Evolutionary conservation across 2,113 vertebrate genomes (phyloP).

Genomic region (Alosa alosa): DNA sequence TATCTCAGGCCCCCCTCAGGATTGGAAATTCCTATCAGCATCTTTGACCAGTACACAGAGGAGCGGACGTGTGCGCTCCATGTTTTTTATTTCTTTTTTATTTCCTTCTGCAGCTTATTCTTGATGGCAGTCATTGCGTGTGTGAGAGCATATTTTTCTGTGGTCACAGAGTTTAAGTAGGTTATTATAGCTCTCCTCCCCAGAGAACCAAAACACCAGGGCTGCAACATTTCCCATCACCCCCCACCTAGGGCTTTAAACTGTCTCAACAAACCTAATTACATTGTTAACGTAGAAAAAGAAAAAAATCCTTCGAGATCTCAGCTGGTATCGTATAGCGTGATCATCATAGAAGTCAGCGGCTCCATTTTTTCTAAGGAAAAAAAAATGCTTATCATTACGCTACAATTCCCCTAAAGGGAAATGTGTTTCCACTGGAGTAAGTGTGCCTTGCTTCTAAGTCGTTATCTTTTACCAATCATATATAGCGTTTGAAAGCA

Average conservation of each 20-base stretch:
- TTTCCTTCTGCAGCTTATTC: neutral
- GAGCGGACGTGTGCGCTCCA: neutral
- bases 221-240: neutral
- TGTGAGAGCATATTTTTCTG: neutral
- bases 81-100: neutral
- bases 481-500: neutral
- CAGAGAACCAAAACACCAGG: neutral
- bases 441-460: neutral
- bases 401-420: neutral
- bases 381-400: neutral
- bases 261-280: slow-evolving; percentile 10
- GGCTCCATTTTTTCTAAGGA: neutral
- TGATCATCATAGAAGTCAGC: neutral
- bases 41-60: neutral
- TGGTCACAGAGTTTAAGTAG: neutral
- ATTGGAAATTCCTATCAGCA: slow-evolving; percentile 15
- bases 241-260: neutral
- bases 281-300: neutral
- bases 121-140: neutral
- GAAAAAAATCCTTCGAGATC: neutral
- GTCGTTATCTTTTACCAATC: neutral
- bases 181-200: neutral
- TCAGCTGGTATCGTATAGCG: neutral
- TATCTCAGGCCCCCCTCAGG: neutral
- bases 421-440: neutral